These are phyloP conservation scores for Heliocidaris erythrogramma DNA, from an alignment of 35 echinoderm and acorn worm genomes.

Conservation along the genomic window DNA sequence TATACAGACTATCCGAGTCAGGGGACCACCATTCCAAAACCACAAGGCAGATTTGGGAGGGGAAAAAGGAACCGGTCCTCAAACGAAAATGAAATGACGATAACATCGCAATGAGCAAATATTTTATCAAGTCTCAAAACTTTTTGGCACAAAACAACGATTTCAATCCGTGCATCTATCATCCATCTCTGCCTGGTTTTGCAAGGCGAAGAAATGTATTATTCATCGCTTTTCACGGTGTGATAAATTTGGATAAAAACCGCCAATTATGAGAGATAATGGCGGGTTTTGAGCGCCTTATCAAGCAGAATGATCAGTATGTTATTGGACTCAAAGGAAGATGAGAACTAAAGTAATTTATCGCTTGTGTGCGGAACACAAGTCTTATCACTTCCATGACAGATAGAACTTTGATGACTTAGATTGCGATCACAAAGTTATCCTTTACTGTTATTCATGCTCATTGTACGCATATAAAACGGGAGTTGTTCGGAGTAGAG, in stretches of 20 bases:
- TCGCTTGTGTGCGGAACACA: neutral
- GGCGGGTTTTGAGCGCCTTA: neutral
- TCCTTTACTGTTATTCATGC: neutral
- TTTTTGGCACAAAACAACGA: slow-evolving; percentile 13
- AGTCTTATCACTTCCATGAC: slow-evolving; percentile 7
- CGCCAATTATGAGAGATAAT: slow-evolving; percentile 43
- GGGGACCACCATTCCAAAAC: neutral
- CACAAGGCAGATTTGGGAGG: neutral
- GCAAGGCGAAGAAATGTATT: neutral
- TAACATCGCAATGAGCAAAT: slow-evolving; percentile 17
- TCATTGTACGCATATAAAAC: neutral
- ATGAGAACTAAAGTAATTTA: slow-evolving; percentile 34
- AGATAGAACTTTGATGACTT: neutral
- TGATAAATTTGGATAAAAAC: slow-evolving; percentile 18
- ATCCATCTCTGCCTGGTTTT: neutral
- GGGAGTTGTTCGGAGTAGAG: neutral
- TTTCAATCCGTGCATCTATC: slow-evolving; percentile 6
- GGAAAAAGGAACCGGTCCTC: neutral
- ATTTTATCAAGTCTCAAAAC: slow-evolving; percentile 18
- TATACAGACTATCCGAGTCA: neutral
- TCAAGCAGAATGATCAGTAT: slow-evolving; percentile 2
- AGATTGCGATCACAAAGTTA: neutral
- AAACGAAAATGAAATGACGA: neutral
- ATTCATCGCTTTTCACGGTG: neutral
- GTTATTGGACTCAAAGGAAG: neutral